A percentile compares a stretch with the other conserved stretches of the same genome.
phyloP scores from a whole-genome alignment of 1,140 invertebrate genomes.

The Tyrophagus putrescentiae region DNA sequence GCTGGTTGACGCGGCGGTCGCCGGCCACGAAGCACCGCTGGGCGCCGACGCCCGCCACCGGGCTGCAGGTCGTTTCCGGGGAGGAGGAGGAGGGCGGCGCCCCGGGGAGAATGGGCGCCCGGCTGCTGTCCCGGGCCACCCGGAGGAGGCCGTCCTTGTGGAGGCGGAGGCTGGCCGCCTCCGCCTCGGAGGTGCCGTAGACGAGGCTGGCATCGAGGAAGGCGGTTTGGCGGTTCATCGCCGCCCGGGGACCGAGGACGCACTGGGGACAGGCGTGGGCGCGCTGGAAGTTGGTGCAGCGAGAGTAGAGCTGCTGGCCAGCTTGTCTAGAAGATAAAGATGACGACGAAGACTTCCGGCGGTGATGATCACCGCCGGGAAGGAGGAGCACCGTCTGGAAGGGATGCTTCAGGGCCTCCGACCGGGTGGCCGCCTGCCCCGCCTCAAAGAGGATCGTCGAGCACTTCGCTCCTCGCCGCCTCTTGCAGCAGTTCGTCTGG shows the following conservation, averaged over 20 bases:
- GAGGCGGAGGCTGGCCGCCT: slow-evolving; percentile 23
- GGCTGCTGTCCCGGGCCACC: slow-evolving; percentile 6
- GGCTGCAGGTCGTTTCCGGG: slow-evolving; percentile 4
- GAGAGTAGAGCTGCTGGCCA: slow-evolving; percentile 37
- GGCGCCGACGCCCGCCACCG: not conserved
- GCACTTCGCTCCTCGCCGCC: too few species aligned
- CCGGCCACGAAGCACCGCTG: slow-evolving; percentile 39
- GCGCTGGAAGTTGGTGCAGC: slow-evolving; percentile 38
- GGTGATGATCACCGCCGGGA: too few species aligned
- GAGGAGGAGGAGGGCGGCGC: slow-evolving; percentile 22
- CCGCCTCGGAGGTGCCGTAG: slow-evolving; percentile 43
- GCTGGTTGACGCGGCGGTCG: slow-evolving; percentile 42
- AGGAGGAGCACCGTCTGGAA: too few species aligned
- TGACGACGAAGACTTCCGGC: slow-evolving; percentile 1
- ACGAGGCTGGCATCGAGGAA: slow-evolving; percentile 56
- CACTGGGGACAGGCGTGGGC: slow-evolving; percentile 61
- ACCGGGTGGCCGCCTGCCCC: too few species aligned
- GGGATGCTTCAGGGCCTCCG: too few species aligned
- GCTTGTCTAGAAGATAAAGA: slow-evolving; percentile 27
- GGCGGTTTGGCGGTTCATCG: slow-evolving; percentile 59
- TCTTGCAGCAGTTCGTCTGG: too few species aligned
- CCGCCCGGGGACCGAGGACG: slow-evolving; percentile 31
- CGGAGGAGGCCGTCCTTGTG: slow-evolving; percentile 29
- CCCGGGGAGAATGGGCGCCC: slow-evolving; percentile 19
- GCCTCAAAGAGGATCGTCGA: too few species aligned